phyloP scores from a whole-genome alignment of 2,888 invertebrate genomes.

The Conistra vaccinii region DNA sequence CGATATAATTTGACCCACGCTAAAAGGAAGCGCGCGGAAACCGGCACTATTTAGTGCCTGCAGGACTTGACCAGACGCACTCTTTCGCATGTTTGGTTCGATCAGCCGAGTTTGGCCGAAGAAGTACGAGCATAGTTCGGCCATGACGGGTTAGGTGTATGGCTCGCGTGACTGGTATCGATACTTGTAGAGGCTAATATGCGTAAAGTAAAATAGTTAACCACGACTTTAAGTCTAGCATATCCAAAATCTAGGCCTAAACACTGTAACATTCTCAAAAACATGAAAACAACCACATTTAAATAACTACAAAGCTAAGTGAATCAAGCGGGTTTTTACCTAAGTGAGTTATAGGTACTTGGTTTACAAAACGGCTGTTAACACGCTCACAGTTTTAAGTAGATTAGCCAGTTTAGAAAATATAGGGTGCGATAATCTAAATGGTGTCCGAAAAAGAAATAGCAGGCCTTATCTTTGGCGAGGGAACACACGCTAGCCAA shows the following conservation, averaged over 20 bases:
- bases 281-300: not conserved
- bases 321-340: conserved; percentile 35
- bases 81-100: not conserved
- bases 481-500: conserved; percentile 42
- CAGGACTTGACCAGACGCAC: no score
- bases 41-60: no score
- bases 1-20: no score
- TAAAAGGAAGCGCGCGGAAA: no score
- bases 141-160: not conserved
- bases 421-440: conserved; percentile 36
- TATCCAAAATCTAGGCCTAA: conserved; percentile 13
- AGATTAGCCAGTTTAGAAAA: conserved; percentile 43
- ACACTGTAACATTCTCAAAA: conserved; percentile 1
- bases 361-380: conserved; percentile 32
- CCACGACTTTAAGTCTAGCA: conserved; percentile 4
- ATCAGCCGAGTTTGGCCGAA: not conserved
- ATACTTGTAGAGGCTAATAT: no score
- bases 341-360: conserved; percentile 24
- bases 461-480: conserved; percentile 27
- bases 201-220: not conserved
- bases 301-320: conserved; percentile 27
- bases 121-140: not conserved
- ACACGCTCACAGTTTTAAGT: conserved; percentile 35
- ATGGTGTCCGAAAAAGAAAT: conserved; percentile 45
- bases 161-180: not conserved